Evolutionary conservation across 2,797 vertebrate genomes (phyloP), one percentile per base, ranked within the genome.

Genomic region (Enoplosus armatus): DNA sequence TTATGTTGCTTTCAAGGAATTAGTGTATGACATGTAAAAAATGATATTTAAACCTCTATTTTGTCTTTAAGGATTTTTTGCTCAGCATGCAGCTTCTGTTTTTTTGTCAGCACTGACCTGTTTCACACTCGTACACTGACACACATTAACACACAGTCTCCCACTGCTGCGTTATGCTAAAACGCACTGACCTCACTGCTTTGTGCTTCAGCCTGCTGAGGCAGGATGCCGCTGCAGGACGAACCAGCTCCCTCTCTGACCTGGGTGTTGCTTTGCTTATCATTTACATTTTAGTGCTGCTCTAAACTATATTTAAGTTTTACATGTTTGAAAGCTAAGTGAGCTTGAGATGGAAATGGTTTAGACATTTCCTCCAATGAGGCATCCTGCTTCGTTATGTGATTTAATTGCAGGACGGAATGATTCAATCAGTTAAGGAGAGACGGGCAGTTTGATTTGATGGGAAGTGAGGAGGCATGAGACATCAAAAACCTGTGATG

Each of bases 201-300:
- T 55, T 53, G 47, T n/a, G 47, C 37, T 3, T 22, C 31, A 22
- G 48, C 35, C 69, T 77, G 76, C 82, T 84, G 84, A 78, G 70
- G 50, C 55, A 55, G 51, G 70, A 79, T 0, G 68, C 35, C n/a
- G 3, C 71, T 11, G 0, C 66, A 31, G 35, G 51, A 47, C 70
- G n/a, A 45, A 48, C 63, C 63, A 20, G 4, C 39, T 71, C 50
- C 0, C 20, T n/a, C 18, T 12, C 20, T 47, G 65, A 82, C 47
- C 60, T 15, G 27, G 3, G n/a, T 59, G 27, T 5, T 31, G 24
- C 22, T 54, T 2, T 47, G 55, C 24, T 61, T 2, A 18, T 26
- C 47, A 0, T 37, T 55, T 24, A 6, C 0, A 8, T 22, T 54
- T 54, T 12, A 53, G 2, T 10, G 62, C 48, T 22, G 55, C 37